phyloP scores from a whole-genome alignment of 2,888 invertebrate species.

The Apamea epomidion region DNA sequence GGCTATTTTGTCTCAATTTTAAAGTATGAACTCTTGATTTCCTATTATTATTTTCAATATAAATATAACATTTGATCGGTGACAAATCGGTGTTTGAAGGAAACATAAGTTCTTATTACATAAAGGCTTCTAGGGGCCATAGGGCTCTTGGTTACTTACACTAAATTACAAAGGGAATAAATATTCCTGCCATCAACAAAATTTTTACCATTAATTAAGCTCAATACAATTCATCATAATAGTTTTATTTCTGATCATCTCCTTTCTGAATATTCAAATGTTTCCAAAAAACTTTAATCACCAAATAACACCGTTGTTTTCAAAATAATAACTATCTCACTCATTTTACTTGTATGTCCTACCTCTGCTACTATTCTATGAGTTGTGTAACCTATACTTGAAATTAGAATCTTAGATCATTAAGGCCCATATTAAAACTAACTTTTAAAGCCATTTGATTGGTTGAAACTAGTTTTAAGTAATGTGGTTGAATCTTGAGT shows the following conservation, averaged over 20 bases:
- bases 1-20: constrained; percentile 50
- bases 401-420: constrained; percentile 13
- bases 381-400: background rate
- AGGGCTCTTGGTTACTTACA: constrained; percentile 58
- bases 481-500: background rate
- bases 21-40: constrained; percentile 40
- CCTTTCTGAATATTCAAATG: background rate
- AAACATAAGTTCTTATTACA: constrained; percentile 40
- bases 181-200: constrained; percentile 41
- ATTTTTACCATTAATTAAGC: constrained; percentile 20
- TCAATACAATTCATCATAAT: constrained; percentile 9
- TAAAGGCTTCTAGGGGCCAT: constrained; percentile 53
- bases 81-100: constrained; percentile 49
- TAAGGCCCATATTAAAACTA: background rate
- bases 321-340: constrained; percentile 17
- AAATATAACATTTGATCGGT: constrained; percentile 62
- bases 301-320: constrained; percentile 6
- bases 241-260: constrained; percentile 3
- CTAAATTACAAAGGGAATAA: constrained; percentile 44
- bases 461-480: background rate
- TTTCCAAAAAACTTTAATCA: constrained; percentile 11
- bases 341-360: constrained; percentile 16
- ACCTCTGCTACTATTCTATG: constrained; percentile 6
- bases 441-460: background rate
- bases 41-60: constrained; percentile 46